Percentiles rank a stretch among this genome's conserved stretches.
Evolutionary conservation across 2,888 invertebrate genomes (phyloP).

Genomic region (Hipparchia semele): DNA sequence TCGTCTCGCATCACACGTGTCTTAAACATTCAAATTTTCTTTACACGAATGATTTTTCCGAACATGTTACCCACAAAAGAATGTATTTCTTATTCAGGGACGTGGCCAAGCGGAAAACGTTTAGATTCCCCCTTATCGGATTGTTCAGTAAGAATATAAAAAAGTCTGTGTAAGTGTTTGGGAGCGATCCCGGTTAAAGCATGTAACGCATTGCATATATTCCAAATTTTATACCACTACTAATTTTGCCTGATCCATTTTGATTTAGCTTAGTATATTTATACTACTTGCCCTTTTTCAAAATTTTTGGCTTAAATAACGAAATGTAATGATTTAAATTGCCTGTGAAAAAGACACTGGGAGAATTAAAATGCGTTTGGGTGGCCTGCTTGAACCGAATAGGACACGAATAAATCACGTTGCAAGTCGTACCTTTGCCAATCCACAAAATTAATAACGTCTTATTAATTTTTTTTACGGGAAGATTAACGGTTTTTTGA

Average conservation of each 20-base stretch:
- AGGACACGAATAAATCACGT: background rate
- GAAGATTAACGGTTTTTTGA: background rate
- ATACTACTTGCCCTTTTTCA: conserved; percentile 6
- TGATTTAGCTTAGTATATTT: conserved; percentile 27
- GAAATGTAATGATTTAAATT: background rate
- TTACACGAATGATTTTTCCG: conserved; percentile 2
- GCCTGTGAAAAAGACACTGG: background rate
- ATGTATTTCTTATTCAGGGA: conserved; percentile 61
- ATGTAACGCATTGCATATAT: conserved; percentile 32
- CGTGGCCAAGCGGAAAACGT: conserved; percentile 62
- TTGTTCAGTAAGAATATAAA: conserved; percentile 70
- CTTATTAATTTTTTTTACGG: background rate
- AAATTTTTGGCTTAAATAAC: conserved; percentile 16
- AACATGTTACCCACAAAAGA: conserved; percentile 9
- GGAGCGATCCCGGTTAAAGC: conserved; percentile 45
- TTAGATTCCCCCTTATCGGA: conserved; percentile 67
- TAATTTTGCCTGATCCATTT: conserved; percentile 30
- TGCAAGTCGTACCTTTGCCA: background rate
- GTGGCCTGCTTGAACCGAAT: background rate
- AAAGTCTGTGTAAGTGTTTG: conserved; percentile 63
- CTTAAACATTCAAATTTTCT: background rate
- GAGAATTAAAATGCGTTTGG: background rate
- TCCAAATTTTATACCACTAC: conserved; percentile 35
- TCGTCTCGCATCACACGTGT: background rate
- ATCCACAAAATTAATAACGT: background rate